These are phyloP conservation scores for Tarsius wallacei DNA, from an alignment of 2,797 vertebrate genomes.

Conservation along the genomic window DNA sequence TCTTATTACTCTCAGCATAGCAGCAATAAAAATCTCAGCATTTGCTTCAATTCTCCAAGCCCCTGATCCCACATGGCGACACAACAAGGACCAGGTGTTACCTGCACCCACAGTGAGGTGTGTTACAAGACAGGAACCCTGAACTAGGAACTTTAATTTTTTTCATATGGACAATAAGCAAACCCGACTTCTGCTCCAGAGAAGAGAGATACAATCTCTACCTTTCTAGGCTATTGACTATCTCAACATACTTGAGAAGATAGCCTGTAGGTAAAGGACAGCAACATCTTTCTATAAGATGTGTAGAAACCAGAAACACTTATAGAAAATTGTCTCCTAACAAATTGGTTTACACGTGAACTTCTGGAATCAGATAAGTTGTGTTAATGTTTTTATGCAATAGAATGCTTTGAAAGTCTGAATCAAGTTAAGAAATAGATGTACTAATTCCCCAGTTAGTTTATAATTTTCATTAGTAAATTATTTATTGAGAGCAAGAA, in stretches of 20 bases:
- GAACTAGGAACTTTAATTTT: background rate
- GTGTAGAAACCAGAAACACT: background rate
- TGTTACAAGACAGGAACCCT: background rate
- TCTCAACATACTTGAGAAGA: background rate
- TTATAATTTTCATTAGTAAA: background rate
- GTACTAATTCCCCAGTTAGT: background rate
- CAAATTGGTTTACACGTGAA: background rate
- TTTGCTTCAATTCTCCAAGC: background rate
- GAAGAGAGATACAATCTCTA: background rate
- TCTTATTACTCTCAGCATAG: background rate
- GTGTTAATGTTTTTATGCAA: background rate
- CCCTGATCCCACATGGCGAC: background rate
- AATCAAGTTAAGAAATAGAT: background rate
- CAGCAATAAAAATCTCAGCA: background rate
- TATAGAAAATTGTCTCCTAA: background rate
- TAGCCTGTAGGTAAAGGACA: background rate
- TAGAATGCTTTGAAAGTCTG: background rate
- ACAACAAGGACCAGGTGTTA: background rate
- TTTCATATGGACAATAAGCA: background rate
- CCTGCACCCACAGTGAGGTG: background rate
- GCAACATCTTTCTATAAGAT: background rate
- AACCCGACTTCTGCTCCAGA: background rate
- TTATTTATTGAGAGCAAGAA: background rate
- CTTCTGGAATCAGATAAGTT: background rate
- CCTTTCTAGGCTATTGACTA: background rate